phyloP scores from a whole-genome alignment of 2,797 vertebrate species.

The Streptopelia turtur region DNA sequence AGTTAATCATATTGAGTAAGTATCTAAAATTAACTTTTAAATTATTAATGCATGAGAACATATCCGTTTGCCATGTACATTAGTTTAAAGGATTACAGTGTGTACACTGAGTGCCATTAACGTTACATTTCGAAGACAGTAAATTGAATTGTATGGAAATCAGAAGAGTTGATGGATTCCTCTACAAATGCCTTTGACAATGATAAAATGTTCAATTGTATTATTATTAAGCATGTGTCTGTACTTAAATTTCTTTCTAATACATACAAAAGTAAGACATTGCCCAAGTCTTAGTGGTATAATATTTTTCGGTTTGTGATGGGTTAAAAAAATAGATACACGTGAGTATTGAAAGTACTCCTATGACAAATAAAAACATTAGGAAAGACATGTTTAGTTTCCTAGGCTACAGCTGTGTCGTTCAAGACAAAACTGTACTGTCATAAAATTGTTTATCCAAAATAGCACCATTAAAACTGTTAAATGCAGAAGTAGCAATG shows the following conservation, averaged over 20 bases:
- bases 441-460: conserved; percentile 44
- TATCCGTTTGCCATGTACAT: neutral
- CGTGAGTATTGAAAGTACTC: neutral
- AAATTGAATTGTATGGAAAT: conserved; percentile 56
- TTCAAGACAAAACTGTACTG: conserved; percentile 50
- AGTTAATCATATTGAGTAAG: conserved; percentile 58
- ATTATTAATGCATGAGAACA: conserved; percentile 54
- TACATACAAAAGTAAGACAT: neutral
- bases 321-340: neutral
- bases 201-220: neutral
- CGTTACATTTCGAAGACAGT: conserved; percentile 19
- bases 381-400: conserved; percentile 56
- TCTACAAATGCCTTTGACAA: neutral
- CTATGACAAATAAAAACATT: conserved; percentile 44
- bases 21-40: conserved; percentile 52
- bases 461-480: conserved; percentile 23
- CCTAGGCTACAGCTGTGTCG: conserved; percentile 59
- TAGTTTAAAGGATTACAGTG: conserved; percentile 57
- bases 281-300: neutral
- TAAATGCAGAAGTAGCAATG: neutral
- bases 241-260: conserved; percentile 16
- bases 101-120: conserved; percentile 43
- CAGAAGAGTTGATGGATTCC: neutral
- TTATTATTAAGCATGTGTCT: neutral
- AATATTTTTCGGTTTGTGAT: conserved; percentile 15